Base-by-base conservation (phyloP, 2,888 invertebrate genomes). In the Noctua pronuba region DNA sequence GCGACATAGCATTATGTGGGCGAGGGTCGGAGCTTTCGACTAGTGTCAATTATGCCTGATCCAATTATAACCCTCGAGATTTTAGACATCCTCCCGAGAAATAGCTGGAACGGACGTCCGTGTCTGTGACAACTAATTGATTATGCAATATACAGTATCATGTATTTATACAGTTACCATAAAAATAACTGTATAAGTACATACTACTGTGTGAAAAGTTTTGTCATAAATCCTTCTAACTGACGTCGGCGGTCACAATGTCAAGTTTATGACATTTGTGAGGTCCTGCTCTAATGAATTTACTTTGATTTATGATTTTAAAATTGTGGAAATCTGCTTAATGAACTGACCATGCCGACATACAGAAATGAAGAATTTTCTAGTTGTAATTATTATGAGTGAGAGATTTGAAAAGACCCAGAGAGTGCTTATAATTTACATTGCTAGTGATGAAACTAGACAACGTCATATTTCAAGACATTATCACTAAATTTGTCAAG, bases 21-120 rank as follows among this genome's bases (percentile, higher is more conserved):
- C 60, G 49, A 75, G n/a, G 71, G 66, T 52, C 69, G 28, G 46
- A 41, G 70, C 11, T 35, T n/a, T 60, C 44, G 77, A 24, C 73
- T 70, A 60, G 55, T 80, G 83, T 83, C 85, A 89, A 88, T 88
- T 88, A 82, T 87, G 82, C 75, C 82, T 91, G 89, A 93, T 92
- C 89, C 91, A 92, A 93, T 93, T 92, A 91, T 90, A 89, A 83
- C 89, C 88, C 88, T 89, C 87, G 88, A 90, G 90, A 90, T 90
- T 91, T 89, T 81, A 70, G 85, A 86, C 88, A 90, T 85, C 83
- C 87, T 84, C 78, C 86, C 69, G 75, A 80, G 84, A 82, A 83
- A 84, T 77, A 46, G 21, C 64, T 44, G 52, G 64, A 28, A 41
- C 74, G 80, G 81, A 58, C 73, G 81, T 78, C 82, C 79, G 79